Conservation (phyloP, 2,113 vertebrate genomes). For the Coracopsis vasa region DNA sequence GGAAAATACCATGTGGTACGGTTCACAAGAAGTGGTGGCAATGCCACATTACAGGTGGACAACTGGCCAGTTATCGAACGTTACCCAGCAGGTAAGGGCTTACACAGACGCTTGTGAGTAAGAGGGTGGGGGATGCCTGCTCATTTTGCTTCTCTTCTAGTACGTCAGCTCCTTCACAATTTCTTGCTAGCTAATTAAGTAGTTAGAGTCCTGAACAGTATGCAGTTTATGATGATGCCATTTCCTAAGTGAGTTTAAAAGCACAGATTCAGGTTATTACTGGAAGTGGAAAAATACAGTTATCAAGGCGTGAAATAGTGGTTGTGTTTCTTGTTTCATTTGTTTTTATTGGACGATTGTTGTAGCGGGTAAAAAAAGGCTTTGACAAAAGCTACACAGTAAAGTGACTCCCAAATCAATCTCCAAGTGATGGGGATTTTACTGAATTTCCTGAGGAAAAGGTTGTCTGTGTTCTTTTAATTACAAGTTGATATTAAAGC, state of each 20-base stretch:
- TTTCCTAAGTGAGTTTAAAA: constrained; percentile 64
- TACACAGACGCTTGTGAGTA: not conserved
- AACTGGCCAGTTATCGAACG: constrained; percentile 98
- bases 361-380: constrained; percentile 73
- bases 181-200: constrained; percentile 34
- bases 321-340: constrained; percentile 12
- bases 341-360: constrained; percentile 61
- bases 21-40: constrained; percentile 97
- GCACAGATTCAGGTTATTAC: constrained; percentile 65
- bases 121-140: not conserved
- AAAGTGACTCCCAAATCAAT: not conserved
- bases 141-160: constrained; percentile 26
- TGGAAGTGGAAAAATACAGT: constrained; percentile 56
- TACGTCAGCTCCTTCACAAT: constrained; percentile 26
- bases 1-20: constrained; percentile 99
- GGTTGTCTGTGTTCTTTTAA: constrained; percentile 13
- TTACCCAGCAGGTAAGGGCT: constrained; percentile 95
- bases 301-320: constrained; percentile 43
- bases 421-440: not conserved
- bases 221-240: constrained; percentile 54
- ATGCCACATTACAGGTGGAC: constrained; percentile 99
- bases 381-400: constrained; percentile 88
- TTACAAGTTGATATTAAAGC: not conserved
- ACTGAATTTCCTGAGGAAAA: not conserved
- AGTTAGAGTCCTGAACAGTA: constrained; percentile 44